A percentile compares a stretch with the other conserved stretches of the same genome.
phyloP scores from a whole-genome alignment of 1,140 invertebrate genomes.

The Hirudo medicinalis region DNA sequence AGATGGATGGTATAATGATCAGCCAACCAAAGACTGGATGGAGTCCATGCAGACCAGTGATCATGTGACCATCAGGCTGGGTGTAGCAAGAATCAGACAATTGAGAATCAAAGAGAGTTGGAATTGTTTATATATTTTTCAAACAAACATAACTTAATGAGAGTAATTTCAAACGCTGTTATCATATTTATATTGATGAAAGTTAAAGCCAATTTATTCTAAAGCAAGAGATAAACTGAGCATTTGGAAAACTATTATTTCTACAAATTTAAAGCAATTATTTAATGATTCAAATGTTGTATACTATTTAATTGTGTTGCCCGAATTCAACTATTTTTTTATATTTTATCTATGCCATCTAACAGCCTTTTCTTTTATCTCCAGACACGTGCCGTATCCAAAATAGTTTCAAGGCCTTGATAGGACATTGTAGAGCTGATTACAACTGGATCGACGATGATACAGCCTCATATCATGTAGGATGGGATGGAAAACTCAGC shows the following conservation, averaged over 20 bases:
- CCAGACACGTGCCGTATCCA: slow-evolving; percentile 36
- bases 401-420: slow-evolving; percentile 25
- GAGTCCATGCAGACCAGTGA: slow-evolving; percentile 34
- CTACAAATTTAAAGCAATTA: no score
- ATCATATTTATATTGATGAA: no score
- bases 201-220: no score
- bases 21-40: slow-evolving; percentile 32
- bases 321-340: no score
- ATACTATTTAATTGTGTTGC: no score
- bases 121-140: slow-evolving; percentile 4
- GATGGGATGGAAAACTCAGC: slow-evolving; percentile 27
- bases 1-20: slow-evolving; percentile 32
- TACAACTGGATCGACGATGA: slow-evolving; percentile 40
- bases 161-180: background rate
- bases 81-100: slow-evolving; percentile 35
- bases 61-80: slow-evolving; percentile 32
- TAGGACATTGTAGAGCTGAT: slow-evolving; percentile 35
- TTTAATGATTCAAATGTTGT: no score
- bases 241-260: no score
- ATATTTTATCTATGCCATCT: no score
- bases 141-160: background rate
- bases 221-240: no score
- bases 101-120: slow-evolving; percentile 37
- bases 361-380: background rate
- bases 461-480: slow-evolving; percentile 33